phyloP scores from a whole-genome alignment of 2,113 vertebrate genomes.

The Acanthisitta chloris region DNA sequence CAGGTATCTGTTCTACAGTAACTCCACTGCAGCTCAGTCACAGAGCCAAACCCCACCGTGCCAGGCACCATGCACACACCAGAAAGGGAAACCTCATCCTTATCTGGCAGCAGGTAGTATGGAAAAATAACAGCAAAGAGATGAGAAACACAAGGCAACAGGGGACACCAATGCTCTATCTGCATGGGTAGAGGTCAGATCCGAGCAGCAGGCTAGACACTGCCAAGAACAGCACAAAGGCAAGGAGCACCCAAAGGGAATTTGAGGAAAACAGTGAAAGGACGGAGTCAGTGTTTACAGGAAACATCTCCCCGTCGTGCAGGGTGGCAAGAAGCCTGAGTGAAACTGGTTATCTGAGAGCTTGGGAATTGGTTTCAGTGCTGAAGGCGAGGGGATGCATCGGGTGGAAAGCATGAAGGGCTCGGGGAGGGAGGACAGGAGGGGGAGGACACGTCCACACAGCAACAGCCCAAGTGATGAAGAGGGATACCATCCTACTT shows the following conservation, averaged over 20 bases:
- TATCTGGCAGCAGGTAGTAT: fast-evolving
- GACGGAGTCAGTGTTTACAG: fast-evolving
- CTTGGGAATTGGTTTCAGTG: not conserved
- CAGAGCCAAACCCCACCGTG: not conserved
- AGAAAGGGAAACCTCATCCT: not conserved
- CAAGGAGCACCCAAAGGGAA: not conserved
- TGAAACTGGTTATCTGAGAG: not conserved
- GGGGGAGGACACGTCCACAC: fast-evolving
- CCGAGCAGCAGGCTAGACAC: not conserved
- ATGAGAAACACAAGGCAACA: fast-evolving
- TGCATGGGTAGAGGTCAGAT: not conserved
- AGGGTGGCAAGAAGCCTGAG: fast-evolving
- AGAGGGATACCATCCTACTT: not conserved
- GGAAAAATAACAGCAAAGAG: not conserved
- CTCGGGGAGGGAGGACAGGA: not conserved
- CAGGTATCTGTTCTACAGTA: not conserved
- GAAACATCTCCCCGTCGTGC: fast-evolving
- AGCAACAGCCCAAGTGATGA: not conserved
- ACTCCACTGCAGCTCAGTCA: not conserved
- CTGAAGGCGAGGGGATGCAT: not conserved
- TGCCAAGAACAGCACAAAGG: not conserved
- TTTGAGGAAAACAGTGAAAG: not conserved
- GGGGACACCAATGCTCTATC: not conserved
- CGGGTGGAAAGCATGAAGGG: not conserved
- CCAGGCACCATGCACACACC: not conserved